A percentile compares a stretch with the other conserved stretches of the same genome.
phyloP scores from a whole-genome alignment of 1,140 invertebrate species.

The Rhopalosiphum padi region DNA sequence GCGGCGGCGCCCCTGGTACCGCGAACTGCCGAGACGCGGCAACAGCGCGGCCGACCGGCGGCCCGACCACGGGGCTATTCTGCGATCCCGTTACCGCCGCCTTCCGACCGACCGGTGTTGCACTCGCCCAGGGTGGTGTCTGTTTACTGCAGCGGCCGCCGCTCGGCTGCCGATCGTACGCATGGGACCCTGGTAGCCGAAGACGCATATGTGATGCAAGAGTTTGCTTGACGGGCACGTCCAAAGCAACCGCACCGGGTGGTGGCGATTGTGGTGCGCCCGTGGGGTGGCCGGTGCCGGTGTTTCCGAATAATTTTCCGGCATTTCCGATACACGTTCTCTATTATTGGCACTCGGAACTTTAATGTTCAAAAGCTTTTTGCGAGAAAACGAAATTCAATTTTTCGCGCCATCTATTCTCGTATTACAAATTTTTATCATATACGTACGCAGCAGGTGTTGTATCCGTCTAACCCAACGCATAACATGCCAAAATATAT shows the following conservation, averaged over 20 bases:
- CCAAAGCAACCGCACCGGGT: no score
- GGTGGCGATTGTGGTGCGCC: neutral
- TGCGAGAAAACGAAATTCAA: no score
- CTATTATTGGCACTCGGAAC: neutral
- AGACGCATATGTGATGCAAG: constrained; percentile 27
- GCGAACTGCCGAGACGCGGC: neutral
- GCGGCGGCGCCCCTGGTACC: neutral
- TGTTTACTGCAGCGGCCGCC: neutral
- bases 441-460: no score
- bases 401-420: no score
- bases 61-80: neutral
- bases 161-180: no score
- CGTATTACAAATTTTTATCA: no score
- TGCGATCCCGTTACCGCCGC: neutral
- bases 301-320: neutral
- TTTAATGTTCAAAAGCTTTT: no score
- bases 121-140: neutral
- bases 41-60: neutral
- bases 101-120: neutral
- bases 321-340: neutral
- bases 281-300: neutral
- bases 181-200: constrained; percentile 4
- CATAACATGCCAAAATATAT: no score
- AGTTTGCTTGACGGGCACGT: neutral
- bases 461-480: no score